phyloP scores from a whole-genome alignment of 1,140 invertebrate species.

The Cotesia vestalis region DNA sequence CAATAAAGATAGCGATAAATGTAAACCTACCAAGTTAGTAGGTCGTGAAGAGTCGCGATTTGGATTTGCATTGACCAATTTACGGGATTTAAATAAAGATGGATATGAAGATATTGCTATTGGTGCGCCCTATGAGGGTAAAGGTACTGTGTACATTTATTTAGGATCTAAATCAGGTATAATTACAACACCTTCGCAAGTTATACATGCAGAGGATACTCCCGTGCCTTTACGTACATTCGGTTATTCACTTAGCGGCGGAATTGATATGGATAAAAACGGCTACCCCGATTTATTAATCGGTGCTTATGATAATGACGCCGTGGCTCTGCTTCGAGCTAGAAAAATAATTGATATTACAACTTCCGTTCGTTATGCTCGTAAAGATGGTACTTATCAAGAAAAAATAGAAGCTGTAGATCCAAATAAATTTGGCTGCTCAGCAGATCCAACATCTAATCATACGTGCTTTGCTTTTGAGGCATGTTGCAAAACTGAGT shows the following conservation, averaged over 20 bases:
- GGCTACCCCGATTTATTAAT: slow-evolving; percentile 91
- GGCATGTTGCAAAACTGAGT: slow-evolving; percentile 84
- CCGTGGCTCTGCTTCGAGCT: slow-evolving; percentile 77
- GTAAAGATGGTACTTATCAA: slow-evolving; percentile 51
- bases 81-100: slow-evolving; percentile 93
- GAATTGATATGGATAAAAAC: slow-evolving; percentile 89
- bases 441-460: slow-evolving; percentile 71
- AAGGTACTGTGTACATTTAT: slow-evolving; percentile 87
- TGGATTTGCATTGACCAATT: slow-evolving; percentile 84
- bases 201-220: slow-evolving; percentile 68
- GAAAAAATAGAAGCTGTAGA: slow-evolving; percentile 81
- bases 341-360: slow-evolving; percentile 87
- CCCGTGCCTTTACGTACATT: slow-evolving; percentile 75
- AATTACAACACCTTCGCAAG: slow-evolving; percentile 78
- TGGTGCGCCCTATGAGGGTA: slow-evolving; percentile 89
- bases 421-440: slow-evolving; percentile 78
- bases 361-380: slow-evolving; percentile 64
- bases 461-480: slow-evolving; percentile 88
- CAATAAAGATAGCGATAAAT: slow-evolving; percentile 49
- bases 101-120: slow-evolving; percentile 89
- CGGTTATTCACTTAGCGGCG: slow-evolving; percentile 89
- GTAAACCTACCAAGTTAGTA: slow-evolving; percentile 58
- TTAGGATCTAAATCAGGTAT: slow-evolving; percentile 81
- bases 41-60: slow-evolving; percentile 71
- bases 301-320: slow-evolving; percentile 86